Conservation (phyloP, 2,888 invertebrate species). For the Heliothis peltigera region DNA sequence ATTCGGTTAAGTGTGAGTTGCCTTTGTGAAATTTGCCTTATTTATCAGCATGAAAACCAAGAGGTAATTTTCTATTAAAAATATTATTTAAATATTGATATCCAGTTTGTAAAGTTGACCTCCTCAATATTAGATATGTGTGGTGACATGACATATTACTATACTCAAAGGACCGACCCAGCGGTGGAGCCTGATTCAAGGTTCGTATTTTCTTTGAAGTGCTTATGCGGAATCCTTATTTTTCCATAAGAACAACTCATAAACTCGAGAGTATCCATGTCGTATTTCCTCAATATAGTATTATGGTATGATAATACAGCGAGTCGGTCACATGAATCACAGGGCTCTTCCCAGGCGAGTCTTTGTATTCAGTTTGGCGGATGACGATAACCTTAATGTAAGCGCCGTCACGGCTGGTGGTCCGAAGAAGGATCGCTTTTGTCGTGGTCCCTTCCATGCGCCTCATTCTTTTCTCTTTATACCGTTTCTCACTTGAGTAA, state of each 20-base stretch:
- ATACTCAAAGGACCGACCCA: constrained; percentile 36
- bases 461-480: constrained; percentile 87
- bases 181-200: constrained; percentile 24
- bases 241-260: constrained; percentile 65
- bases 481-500: constrained; percentile 89
- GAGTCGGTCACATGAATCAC: constrained; percentile 86
- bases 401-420: constrained; percentile 89
- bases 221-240: constrained; percentile 59
- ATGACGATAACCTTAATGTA: constrained; percentile 90
- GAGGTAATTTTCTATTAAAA: too few relatives aligned
- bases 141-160: constrained; percentile 20
- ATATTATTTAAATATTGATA: too few relatives aligned
- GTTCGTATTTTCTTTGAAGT: constrained; percentile 51
- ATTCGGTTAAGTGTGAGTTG: constrained; percentile 8
- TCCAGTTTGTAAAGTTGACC: too few relatives aligned
- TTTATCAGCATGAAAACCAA: too few relatives aligned
- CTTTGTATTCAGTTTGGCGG: constrained; percentile 89
- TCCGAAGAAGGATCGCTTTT: constrained; percentile 88
- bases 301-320: constrained; percentile 80
- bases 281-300: constrained; percentile 78
- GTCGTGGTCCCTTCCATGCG: constrained; percentile 86
- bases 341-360: constrained; percentile 80
- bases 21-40: constrained; percentile 7
- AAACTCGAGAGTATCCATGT: constrained; percentile 66
- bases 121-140: constrained; percentile 17